These are phyloP conservation scores for Zoanthus sociatus DNA, from an alignment of 92 coral and sea anemone species.

Conservation along the genomic window DNA sequence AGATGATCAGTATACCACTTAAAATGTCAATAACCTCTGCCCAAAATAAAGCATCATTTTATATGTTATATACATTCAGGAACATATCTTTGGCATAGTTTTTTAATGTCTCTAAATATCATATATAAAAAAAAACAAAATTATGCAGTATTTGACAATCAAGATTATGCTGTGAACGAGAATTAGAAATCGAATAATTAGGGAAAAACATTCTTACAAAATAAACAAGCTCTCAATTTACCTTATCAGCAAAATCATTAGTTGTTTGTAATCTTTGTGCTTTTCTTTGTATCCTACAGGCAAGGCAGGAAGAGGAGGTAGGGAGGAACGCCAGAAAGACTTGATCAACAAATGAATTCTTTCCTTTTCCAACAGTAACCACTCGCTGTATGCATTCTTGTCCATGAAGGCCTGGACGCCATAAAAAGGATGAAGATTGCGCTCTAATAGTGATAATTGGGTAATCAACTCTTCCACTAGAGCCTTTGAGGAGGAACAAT, in stretches of 20 bases:
- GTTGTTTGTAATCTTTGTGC: constrained; percentile 73
- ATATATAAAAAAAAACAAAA: no score
- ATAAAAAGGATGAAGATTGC: constrained; percentile 87
- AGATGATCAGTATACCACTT: no score
- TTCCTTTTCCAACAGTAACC: constrained; percentile 80
- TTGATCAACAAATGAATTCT: constrained; percentile 69
- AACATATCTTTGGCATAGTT: no score
- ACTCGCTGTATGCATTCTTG: constrained; percentile 82
- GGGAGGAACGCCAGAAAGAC: constrained; percentile 76
- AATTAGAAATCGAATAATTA: no score
- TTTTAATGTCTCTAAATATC: no score
- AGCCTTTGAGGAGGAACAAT: constrained; percentile 50
- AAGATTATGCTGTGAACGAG: no score
- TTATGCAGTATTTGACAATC: no score
- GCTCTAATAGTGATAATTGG: constrained; percentile 72
- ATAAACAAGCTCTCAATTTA: background rate
- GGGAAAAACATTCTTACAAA: background rate
- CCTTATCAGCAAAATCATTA: constrained; percentile 81
- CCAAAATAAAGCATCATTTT: no score
- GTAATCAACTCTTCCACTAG: constrained; percentile 79
- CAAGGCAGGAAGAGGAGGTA: constrained; percentile 70
- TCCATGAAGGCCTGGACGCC: constrained; percentile 88
- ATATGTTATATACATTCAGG: no score
- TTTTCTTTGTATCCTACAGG: constrained; percentile 71
- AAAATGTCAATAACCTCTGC: no score